Evolutionary conservation across 2,113 vertebrate species (phyloP), one percentile per base, ranked within the genome.

Genomic region (Odocoileus virginianus): DNA sequence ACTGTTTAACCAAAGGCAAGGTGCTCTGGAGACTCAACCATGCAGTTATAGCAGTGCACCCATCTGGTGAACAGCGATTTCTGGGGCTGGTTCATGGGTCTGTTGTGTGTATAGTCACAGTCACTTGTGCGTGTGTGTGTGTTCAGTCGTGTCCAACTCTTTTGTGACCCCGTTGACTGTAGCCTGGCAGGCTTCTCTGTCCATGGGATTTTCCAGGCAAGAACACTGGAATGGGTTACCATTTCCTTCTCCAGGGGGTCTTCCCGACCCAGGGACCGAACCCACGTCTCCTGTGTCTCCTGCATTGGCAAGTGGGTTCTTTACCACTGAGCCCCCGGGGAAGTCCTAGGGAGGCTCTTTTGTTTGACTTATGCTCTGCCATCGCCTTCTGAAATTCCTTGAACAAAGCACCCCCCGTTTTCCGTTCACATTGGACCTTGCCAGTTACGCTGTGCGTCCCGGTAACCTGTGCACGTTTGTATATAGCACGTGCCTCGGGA

Each of bases 401-500:
- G 87, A 87, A 40, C 67, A 82, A 19, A 7, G 30, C 23, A 27
- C 23, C 0, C 33, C 23, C 7, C 33, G 2, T 11, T 91, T 93
- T 58, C 27, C 45, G 87, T 89, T 92, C 54, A 28, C 43, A 1
- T 3, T 67, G 58, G 47, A 25, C 21, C 50, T 17, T 94, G 21
- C 28, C 52, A 87, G 7, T 86, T 43, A 17, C 2, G 2, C 13
- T 16, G 4, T 28, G 5, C 25, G 23, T 90, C 4, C 52, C 67
- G 17, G 30, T 43, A 57, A 76, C 36, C 36, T 33, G 0, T 9
- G 2, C 14, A 19, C 16, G 0, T 55, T 28, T 85, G 47, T 36
- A 33, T n/a, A 16, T 3, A 76, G n/a, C 23, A n/a, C 2, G 2
- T 61, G 6, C 43, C 5, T 36, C 3, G 1, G 2, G 23, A 40